A percentile compares a stretch with the other conserved stretches of the same genome.
Evolutionary conservation across 2,797 vertebrate genomes (phyloP).

Genomic region (Onychomys leucogaster): DNA sequence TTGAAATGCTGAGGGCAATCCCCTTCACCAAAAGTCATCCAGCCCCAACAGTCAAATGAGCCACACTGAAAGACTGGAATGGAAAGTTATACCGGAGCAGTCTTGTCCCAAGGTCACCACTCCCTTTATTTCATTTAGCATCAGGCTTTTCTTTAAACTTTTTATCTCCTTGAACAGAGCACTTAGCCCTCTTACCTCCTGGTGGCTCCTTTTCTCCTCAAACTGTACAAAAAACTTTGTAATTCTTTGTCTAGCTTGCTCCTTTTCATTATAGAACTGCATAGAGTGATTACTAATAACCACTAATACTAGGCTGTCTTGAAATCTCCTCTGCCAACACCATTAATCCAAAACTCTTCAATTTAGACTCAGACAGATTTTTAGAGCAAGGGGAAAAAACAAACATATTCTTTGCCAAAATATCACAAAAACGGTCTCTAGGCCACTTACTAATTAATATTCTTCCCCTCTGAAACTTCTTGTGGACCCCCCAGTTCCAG

Average conservation of each 20-base stretch:
- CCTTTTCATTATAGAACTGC: background rate
- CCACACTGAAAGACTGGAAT: background rate
- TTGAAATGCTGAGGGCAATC: background rate
- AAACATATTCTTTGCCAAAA: background rate
- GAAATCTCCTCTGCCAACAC: background rate
- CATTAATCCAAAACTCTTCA: background rate
- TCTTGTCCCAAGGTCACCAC: background rate
- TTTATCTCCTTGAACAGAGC: background rate
- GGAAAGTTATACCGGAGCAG: background rate
- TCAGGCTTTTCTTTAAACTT: background rate
- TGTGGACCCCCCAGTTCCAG: background rate
- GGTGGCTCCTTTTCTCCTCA: background rate
- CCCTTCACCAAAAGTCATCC: background rate
- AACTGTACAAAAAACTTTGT: background rate
- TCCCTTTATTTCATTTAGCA: background rate
- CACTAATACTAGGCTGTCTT: background rate
- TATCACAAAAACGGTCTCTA: background rate
- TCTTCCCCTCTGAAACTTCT: background rate
- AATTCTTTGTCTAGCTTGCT: background rate
- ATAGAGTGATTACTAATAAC: background rate
- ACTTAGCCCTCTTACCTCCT: background rate
- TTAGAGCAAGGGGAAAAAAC: background rate
- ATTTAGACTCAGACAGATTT: too few species aligned
- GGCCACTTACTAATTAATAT: background rate
- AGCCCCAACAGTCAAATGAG: background rate